Base-by-base conservation (phyloP, 2,888 invertebrate species). In the Crocallis elinguaria region DNA sequence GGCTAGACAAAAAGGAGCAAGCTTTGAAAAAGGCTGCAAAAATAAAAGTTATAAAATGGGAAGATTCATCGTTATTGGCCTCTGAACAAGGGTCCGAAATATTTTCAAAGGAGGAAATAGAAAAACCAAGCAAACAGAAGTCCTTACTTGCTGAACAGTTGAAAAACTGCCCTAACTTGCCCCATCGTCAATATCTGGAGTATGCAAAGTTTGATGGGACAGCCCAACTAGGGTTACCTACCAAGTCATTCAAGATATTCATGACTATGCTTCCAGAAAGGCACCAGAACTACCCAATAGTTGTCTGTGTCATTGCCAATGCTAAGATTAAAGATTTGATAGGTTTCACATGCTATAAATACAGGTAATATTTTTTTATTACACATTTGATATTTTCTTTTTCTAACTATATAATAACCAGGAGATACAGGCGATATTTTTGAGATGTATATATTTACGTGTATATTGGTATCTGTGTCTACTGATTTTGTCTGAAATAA, bases 121-220 rank as follows among this genome's bases (percentile, higher is more conserved):
- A 73, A 56, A 79, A 79, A 71, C 74, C 74, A 5, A 77, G 75
- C 9, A 82, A 78, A 50, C 65, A 75, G 62, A 87, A 80, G 62
- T 98, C 98, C 17, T 86, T 95, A 54, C 86, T 98, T 35, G 90
- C 96, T 0, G 94, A 95, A 69, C 95, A 96, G 66, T 81, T 98
- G 36, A 94, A 95, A 65, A 95, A 95, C 68, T 95, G 94, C 64
- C 95, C 96, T 0, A 93, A 94, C 69, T 87, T 95, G 57, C 96
- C 96, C 0, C 94, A 95, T 71, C 97, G 98, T 83, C 97, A 97
- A 43, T 99, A 96, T 84, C 93, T 96, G 58, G 96, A 96, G 73
- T 99, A 95, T 92, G 96, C 97, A 2, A 96, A 96, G 84, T 98
- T 96, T 84, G 98, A 98, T 91, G 98, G 98, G 58, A 96, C 95